Base-by-base conservation (phyloP, 2,797 vertebrate genomes). In the Knipowitschia caucasica region DNA sequence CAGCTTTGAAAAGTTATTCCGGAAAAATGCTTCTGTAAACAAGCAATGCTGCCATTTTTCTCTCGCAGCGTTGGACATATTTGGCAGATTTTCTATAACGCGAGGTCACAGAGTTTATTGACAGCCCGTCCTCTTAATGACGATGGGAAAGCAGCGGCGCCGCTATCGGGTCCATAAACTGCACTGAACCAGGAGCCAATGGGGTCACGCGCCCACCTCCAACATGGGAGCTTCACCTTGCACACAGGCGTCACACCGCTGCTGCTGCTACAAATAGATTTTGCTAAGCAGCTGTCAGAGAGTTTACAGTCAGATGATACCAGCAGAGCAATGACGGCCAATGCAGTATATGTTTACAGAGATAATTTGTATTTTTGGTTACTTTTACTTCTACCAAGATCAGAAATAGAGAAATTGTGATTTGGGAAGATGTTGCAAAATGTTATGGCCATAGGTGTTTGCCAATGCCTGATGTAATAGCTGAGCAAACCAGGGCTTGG, bases 231-330 rank as follows among this genome's bases (percentile, higher is more conserved):
- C 23, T n/a, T 73, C 81, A 76, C 59, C 64, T 81, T 67, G 59
- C 78, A 73, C 59, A 75, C 69, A 71, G 75, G 69, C 78, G 81
- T 78, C 81, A 80, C 59, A 8, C 40, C 7, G 15, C 50, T 59
- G 68, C 64, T 73, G 69, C 60, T 50, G 67, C 78, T 63, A 64
- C 64, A 83, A 81, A 81, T 71, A 83, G 77, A 66, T 62, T 62
- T 55, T 24, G 56, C 59, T 63, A 36, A 69, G 56, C 70, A 72
- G 72, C 78, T 77, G 69, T 67, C 72, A 70, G 50, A 59, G 43
- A 51, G 49, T 42, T 68, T 52, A 54, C 42, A 50, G 52, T 68
- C 40, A 65, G 68, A 67, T 51, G 55, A 50, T 38, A 45, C 64
- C 60, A 73, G 23, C 27, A 52, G 26, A 42, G 17, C 57, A 75